Percentiles rank a stretch among this genome's conserved stretches.
phyloP scores from a whole-genome alignment of 2,888 invertebrate species.

The Gerosis bhagava region DNA sequence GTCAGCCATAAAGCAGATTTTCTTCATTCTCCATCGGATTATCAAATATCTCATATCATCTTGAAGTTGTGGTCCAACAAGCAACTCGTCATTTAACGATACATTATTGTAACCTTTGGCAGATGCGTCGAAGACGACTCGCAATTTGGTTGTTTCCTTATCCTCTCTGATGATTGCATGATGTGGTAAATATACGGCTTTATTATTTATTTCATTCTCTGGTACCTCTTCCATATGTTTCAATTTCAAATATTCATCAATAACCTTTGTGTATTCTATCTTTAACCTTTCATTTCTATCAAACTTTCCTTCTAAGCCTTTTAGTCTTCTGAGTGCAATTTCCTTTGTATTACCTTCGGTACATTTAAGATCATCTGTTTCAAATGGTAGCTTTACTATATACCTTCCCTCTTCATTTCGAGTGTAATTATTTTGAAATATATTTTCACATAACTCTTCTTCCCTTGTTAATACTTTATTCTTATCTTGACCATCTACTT shows the following conservation, averaged over 20 bases:
- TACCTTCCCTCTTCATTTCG: slow-evolving; percentile 4
- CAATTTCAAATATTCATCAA: slow-evolving; percentile 25
- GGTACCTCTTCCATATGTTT: slow-evolving; percentile 29
- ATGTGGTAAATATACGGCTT: slow-evolving; percentile 10
- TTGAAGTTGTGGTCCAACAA: slow-evolving; percentile 34
- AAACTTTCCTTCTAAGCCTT: slow-evolving; percentile 27
- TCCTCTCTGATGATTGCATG: slow-evolving; percentile 32
- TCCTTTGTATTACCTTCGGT: slow-evolving; percentile 27
- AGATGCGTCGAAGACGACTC: slow-evolving; percentile 33
- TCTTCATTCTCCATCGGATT: slow-evolving; percentile 34
- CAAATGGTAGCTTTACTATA: slow-evolving; percentile 32
- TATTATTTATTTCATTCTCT: slow-evolving; percentile 5
- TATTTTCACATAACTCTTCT: slow-evolving; percentile 7
- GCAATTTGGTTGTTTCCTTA: slow-evolving; percentile 27
- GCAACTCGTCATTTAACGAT: slow-evolving; percentile 32
- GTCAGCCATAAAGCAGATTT: slow-evolving; percentile 34
- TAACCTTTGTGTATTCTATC: slow-evolving; percentile 27
- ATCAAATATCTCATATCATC: slow-evolving; percentile 34
- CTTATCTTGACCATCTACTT: slow-evolving; percentile 1
- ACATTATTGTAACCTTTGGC: slow-evolving; percentile 17
- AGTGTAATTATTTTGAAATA: neutral
- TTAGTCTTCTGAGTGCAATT: slow-evolving; percentile 30
- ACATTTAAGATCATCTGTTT: slow-evolving; percentile 25
- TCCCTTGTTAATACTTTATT: slow-evolving; percentile 4
- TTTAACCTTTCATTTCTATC: slow-evolving; percentile 21